Conservation (phyloP, 2,113 vertebrate species). For the Anas platyrhynchos region DNA sequence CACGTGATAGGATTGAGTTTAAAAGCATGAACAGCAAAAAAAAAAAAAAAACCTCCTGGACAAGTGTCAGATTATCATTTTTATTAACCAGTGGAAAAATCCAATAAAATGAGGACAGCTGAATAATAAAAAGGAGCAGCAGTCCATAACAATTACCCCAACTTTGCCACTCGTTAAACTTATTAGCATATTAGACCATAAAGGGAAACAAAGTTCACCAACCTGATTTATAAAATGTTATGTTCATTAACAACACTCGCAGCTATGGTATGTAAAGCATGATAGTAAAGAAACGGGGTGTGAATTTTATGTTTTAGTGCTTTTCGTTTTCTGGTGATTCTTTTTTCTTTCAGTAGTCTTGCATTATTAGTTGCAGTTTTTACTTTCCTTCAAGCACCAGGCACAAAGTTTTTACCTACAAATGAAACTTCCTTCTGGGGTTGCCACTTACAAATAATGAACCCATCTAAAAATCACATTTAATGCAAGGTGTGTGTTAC, state of each 20-base stretch:
- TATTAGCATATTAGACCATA: constrained; percentile 37
- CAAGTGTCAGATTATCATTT: constrained; percentile 51
- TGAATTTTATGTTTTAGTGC: constrained; percentile 32
- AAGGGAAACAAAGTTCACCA: constrained; percentile 46
- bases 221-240: constrained; percentile 40
- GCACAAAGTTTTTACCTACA: not conserved
- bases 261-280: not conserved
- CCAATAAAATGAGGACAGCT: constrained; percentile 38
- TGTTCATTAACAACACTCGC: constrained; percentile 28
- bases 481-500: not conserved
- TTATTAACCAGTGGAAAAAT: constrained; percentile 54
- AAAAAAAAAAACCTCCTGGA: constrained; percentile 1
- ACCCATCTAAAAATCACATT: not conserved
- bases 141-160: constrained; percentile 43
- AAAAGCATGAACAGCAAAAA: not conserved
- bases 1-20: not conserved
- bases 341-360: not conserved
- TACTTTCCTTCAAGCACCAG: not conserved
- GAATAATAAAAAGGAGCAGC: constrained; percentile 32
- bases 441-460: not conserved
- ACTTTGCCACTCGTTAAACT: constrained; percentile 32
- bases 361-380: not conserved
- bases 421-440: not conserved
- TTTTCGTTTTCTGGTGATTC: constrained; percentile 4
- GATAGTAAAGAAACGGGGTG: not conserved